Evolutionary conservation across 2,797 vertebrate genomes (phyloP).

Genomic region (Clarias fuscus): DNA sequence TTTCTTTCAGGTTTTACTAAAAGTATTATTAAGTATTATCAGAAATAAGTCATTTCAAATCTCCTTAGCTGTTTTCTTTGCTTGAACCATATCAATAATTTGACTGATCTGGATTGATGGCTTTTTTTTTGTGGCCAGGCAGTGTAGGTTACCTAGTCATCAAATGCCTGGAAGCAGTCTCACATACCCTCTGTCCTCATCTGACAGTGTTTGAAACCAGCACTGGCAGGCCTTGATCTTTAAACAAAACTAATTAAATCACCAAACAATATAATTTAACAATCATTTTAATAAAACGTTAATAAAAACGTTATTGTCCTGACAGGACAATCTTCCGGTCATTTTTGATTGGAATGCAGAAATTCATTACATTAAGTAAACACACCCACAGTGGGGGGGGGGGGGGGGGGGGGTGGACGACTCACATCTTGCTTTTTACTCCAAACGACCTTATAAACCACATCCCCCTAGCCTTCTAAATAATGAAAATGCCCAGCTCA

Average conservation of each 20-base stretch:
- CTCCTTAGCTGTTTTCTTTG: too few relatives aligned
- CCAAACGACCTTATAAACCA: constrained; percentile 1
- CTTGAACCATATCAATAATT: too few relatives aligned
- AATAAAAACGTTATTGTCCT: background rate
- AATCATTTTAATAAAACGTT: background rate
- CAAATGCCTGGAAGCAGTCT: background rate
- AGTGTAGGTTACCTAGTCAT: background rate
- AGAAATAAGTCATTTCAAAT: too few relatives aligned
- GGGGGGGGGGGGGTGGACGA: too few relatives aligned
- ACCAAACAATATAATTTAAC: constrained; percentile 38
- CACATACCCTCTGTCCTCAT: background rate
- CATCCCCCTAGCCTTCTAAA: background rate
- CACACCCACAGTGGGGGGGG: background rate
- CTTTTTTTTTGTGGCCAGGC: too few relatives aligned
- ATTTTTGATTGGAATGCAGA: constrained; percentile 39
- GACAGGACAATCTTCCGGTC: background rate
- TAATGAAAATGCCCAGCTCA: background rate
- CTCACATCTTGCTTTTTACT: background rate
- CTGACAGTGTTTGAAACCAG: background rate
- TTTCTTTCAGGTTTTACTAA: too few relatives aligned
- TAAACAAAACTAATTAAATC: constrained; percentile 36
- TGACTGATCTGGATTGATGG: too few relatives aligned
- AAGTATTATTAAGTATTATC: too few relatives aligned
- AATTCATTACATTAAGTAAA: constrained; percentile 42
- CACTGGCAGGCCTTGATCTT: background rate